Evolutionary conservation across 2,888 invertebrate species (phyloP), one percentile per base, ranked within the genome.

Genomic region (Neria commutata): DNA sequence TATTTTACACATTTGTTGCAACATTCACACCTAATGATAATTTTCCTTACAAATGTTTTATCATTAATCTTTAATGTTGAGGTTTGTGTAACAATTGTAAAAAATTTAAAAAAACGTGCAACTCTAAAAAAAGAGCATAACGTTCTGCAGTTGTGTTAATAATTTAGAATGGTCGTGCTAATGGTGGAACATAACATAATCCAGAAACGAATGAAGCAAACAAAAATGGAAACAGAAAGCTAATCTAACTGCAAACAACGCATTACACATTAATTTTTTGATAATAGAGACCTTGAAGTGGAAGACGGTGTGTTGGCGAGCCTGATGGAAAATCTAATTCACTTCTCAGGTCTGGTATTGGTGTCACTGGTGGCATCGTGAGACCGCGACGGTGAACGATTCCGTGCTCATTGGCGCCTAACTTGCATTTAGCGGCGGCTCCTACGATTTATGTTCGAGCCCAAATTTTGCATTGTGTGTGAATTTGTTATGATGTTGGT

Each of bases 271-370:
- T n/a, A 48, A 37, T 24, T 21, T 33, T 40, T 52, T 40, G 40
- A 54, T 65, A 68, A 64, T 61, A 58, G 59, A 67, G 79, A 82
- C 81, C 81, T 82, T 82, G 82, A 71, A 82, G 82, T 67, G 81
- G 81, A 66, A 80, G 81, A 68, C 81, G 78, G 70, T 76, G 77
- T 60, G 75, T 74, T 64, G 81, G 78, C 59, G 81, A 81, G 66
- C 76, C 74, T 61, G 79, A 71, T 61, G 78, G 77, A 66, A 78
- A 75, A 69, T 82, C 81, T 70, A 79, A 69, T 70, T 81, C 82
- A 74, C 81, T 81, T 83, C 94, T 89, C 84, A 94, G 89, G 86
- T 92, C 91, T 81, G 94, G 94, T 83, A 94, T 94, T 83, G 92
- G 89, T 82, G 86, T 86, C 82, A 92, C 89, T 83, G 88, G 85